phyloP scores from a whole-genome alignment of 2,113 vertebrate species.

The Nothocercus nigrocapillus region DNA sequence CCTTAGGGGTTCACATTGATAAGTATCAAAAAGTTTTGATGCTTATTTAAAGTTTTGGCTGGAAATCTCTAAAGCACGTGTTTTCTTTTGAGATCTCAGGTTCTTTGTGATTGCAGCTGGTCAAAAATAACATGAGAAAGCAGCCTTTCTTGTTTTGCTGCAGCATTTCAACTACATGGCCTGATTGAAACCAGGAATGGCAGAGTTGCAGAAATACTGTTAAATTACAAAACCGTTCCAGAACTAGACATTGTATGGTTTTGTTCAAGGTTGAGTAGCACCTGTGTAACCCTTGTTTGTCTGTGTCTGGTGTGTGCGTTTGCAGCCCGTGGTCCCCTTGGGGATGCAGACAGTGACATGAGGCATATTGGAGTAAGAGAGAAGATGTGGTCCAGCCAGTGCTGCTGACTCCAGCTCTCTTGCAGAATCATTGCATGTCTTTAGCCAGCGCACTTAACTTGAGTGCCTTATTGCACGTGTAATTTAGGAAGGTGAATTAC shows the following conservation, averaged over 20 bases:
- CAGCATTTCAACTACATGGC: background rate
- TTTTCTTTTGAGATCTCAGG: constrained; percentile 38
- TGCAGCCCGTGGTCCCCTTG: background rate
- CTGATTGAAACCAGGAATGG: background rate
- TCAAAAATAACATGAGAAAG: background rate
- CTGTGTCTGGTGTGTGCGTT: background rate
- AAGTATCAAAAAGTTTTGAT: constrained; percentile 37
- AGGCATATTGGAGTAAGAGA: background rate
- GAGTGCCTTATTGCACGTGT: background rate
- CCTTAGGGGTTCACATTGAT: constrained; percentile 13
- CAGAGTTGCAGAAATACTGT: background rate
- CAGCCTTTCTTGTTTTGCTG: constrained; percentile 32
- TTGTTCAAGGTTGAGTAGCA: background rate
- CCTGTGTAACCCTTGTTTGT: background rate
- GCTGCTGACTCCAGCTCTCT: background rate
- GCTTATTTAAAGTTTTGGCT: constrained; percentile 54
- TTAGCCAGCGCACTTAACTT: background rate
- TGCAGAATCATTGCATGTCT: background rate
- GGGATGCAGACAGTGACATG: background rate
- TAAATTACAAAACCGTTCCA: background rate
- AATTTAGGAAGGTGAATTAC: background rate
- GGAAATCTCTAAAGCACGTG: constrained; percentile 21
- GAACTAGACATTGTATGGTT: background rate
- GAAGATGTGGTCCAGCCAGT: background rate
- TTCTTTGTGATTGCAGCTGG: constrained; percentile 23